phyloP scores from a whole-genome alignment of 2,113 vertebrate species.

The Ammodytes dubius region DNA sequence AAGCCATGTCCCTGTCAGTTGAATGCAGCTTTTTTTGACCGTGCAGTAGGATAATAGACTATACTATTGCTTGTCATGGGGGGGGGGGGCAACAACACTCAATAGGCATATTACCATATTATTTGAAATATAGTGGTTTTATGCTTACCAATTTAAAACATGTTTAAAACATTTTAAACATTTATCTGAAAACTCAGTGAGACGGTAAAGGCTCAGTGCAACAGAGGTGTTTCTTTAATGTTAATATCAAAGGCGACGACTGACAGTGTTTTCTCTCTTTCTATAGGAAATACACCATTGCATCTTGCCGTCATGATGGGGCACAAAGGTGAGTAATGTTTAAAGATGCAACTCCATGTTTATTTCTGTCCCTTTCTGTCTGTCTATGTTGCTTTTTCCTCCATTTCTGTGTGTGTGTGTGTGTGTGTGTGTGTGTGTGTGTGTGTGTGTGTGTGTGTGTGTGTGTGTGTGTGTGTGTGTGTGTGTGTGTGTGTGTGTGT shows the following conservation, averaged over 20 bases:
- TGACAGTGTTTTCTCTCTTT: slow-evolving; percentile 41
- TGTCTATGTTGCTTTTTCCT: neutral
- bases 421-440: slow-evolving; percentile 11
- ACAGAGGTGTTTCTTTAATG: slow-evolving; percentile 9
- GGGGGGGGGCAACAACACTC: slow-evolving; percentile 13
- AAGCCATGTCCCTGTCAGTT: slow-evolving; percentile 6
- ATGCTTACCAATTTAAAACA: slow-evolving; percentile 23
- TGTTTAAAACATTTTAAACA: too few relatives aligned
- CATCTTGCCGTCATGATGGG: slow-evolving; percentile 99
- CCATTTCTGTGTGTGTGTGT: neutral
- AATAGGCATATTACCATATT: slow-evolving; percentile 14
- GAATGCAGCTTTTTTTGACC: neutral
- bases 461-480: slow-evolving; percentile 13
- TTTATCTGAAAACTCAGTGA: neutral
- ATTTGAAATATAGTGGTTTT: slow-evolving; percentile 29
- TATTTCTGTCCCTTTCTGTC: slow-evolving; percentile 15
- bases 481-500: slow-evolving; percentile 11
- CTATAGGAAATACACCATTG: slow-evolving; percentile 96
- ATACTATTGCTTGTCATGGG: slow-evolving; percentile 24
- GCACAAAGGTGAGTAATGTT: slow-evolving; percentile 93
- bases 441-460: slow-evolving; percentile 12
- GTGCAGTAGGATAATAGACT: slow-evolving; percentile 27
- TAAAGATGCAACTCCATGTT: neutral
- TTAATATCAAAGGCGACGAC: slow-evolving; percentile 26
- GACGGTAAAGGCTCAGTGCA: slow-evolving; percentile 7